phyloP scores from a whole-genome alignment of 2,113 vertebrate genomes.

The Cyprinus carpio region DNA sequence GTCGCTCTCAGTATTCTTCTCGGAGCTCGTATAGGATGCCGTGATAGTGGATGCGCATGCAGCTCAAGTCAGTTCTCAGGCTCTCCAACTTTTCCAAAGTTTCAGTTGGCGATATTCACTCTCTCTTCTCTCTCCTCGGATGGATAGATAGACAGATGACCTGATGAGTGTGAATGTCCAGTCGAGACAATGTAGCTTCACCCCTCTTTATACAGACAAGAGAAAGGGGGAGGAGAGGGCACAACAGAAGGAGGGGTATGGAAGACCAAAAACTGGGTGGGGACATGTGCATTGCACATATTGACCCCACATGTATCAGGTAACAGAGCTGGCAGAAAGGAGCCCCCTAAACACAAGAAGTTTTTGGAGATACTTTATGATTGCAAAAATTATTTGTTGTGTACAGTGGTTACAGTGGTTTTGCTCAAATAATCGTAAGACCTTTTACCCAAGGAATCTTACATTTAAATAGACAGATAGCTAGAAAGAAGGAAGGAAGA shows the following conservation, averaged over 20 bases:
- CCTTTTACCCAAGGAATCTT: no score
- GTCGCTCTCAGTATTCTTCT: not conserved
- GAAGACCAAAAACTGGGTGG: conserved; percentile 54
- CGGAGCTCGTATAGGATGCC: not conserved
- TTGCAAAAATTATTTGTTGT: not conserved
- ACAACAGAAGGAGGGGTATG: conserved; percentile 47
- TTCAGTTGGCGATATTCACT: conserved; percentile 46
- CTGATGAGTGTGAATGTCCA: conserved; percentile 61
- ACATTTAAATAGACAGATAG: no score
- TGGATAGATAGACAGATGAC: conserved; percentile 61
- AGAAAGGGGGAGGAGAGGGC: conserved; percentile 50
- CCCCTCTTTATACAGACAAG: conserved; percentile 74
- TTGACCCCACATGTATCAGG: conserved; percentile 86
- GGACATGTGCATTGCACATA: conserved; percentile 78
- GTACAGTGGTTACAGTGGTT: not conserved
- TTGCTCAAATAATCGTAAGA: no score
- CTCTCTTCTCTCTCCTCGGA: conserved; percentile 62
- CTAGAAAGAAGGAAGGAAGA: no score
- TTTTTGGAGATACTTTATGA: conserved; percentile 20
- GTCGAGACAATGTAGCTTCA: conserved; percentile 69
- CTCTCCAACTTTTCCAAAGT: conserved; percentile 41
- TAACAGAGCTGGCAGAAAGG: conserved; percentile 79
- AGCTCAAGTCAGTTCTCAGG: not conserved
- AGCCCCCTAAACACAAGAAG: no score
- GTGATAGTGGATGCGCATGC: not conserved